These are phyloP conservation scores for Agelaius tricolor DNA, from an alignment of 2,113 vertebrate species.

Conservation along the genomic window DNA sequence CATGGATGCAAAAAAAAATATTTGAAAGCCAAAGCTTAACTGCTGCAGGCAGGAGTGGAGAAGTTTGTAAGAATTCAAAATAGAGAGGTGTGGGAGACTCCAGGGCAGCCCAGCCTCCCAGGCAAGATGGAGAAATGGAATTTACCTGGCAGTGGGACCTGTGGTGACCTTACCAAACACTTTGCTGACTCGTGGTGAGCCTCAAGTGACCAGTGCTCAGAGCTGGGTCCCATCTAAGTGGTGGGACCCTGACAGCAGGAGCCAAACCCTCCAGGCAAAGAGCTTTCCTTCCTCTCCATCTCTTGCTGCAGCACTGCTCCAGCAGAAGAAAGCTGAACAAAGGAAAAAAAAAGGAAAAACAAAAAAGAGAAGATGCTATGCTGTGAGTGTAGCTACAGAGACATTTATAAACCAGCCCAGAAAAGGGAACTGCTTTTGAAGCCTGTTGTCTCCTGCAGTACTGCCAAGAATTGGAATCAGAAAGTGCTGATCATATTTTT, in stretches of 20 bases:
- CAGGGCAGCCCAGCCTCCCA: neutral
- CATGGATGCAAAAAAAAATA: neutral
- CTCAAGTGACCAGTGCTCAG: neutral
- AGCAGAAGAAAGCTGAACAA: neutral
- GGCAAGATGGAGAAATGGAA: neutral
- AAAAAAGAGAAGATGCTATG: neutral
- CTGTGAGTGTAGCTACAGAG: neutral
- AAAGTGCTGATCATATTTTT: neutral
- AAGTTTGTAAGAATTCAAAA: neutral
- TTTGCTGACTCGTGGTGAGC: neutral
- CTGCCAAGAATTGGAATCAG: neutral
- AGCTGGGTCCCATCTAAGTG: neutral
- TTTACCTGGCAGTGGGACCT: neutral
- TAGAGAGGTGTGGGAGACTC: neutral
- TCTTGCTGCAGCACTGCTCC: neutral
- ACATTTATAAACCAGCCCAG: neutral
- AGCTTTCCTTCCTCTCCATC: neutral
- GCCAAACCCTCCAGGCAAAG: neutral
- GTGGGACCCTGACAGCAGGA: fast-evolving
- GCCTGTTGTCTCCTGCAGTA: neutral
- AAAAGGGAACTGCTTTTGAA: neutral
- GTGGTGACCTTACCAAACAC: neutral
- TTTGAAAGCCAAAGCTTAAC: neutral
- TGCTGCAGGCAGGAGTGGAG: neutral
- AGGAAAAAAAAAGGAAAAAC: fast-evolving